Base-by-base conservation (phyloP, 2,797 vertebrate species). In the Parambassis ranga region DNA sequence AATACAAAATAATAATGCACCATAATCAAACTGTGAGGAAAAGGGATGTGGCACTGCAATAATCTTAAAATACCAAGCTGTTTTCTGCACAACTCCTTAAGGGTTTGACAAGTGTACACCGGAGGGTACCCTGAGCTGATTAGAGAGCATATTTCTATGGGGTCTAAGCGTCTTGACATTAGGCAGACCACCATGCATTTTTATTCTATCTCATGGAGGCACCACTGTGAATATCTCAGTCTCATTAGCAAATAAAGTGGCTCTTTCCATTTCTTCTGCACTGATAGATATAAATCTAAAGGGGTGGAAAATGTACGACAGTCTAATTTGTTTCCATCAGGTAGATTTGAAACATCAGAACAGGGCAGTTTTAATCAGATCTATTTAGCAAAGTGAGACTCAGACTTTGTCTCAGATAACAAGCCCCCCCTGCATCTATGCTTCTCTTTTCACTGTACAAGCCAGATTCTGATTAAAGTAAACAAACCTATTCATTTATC, bases 401-500 rank as follows among this genome's bases (percentile, higher is more conserved):
- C n/a, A 60, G 74, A 30, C 23, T 66, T 31, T 16, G 38, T 56
- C 47, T 65, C 27, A 26, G 46, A 75, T 57, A 57, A 72, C 48
- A 63, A 66, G 36, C 56, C 33, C 23, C n/a, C 38, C 7, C 33
- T 31, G 37, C 1, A 1, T 61, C n/a, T 48, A 19, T 61, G 52
- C 28, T 32, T 15, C 20, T 52, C 8, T 46, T 9, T 44, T 66
- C 36, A 22, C 22, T 44, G 44, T 62, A 43, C 2, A n/a, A 63
- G 49, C 36, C 22, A 33, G 19, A 30, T 44, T 4, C 55, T 71
- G 65, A 73, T 78, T 73, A 66, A 69, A 74, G 33, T 57, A 71
- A 85, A 79, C 65, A 76, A 72, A 71, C 59, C 59, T 62, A 32
- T 65, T 76, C 9, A 66, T 75, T 69, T 65, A 71, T 36, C 52